Evolutionary conservation across 2,113 vertebrate genomes (phyloP).

Genomic region (Vidua macroura): DNA sequence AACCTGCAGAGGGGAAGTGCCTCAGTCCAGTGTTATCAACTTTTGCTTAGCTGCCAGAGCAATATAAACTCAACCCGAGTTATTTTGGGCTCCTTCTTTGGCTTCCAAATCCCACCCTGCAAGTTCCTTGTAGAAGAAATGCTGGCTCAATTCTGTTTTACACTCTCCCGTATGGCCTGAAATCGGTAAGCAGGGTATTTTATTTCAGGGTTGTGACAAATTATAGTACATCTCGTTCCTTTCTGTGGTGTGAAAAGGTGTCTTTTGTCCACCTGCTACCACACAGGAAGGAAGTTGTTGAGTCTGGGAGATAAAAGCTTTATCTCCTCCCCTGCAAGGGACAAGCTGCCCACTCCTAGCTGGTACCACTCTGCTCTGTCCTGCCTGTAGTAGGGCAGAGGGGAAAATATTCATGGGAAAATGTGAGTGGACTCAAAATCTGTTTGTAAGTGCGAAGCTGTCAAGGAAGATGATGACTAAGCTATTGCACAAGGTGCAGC

Average conservation of each 20-base stretch:
- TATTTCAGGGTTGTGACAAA: background rate
- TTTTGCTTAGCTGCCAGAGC: background rate
- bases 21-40: background rate
- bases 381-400: background rate
- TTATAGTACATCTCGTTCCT: background rate
- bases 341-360: background rate
- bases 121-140: background rate
- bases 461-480: constrained; percentile 59
- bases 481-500: constrained; percentile 26
- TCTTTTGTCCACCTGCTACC: background rate
- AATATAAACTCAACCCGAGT: background rate
- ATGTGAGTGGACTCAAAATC: background rate
- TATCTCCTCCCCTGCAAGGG: background rate
- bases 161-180: accelerated
- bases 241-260: background rate
- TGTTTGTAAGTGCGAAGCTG: background rate
- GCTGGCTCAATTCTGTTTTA: background rate
- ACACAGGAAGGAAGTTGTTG: constrained; percentile 45
- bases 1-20: background rate
- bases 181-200: background rate
- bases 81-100: background rate
- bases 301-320: background rate
- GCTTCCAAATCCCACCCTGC: background rate
- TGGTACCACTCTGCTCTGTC: background rate
- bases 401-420: background rate